Evolutionary conservation across 2,797 vertebrate genomes (phyloP), one percentile per base, ranked within the genome.

Genomic region (Chaetodon trifasciatus): DNA sequence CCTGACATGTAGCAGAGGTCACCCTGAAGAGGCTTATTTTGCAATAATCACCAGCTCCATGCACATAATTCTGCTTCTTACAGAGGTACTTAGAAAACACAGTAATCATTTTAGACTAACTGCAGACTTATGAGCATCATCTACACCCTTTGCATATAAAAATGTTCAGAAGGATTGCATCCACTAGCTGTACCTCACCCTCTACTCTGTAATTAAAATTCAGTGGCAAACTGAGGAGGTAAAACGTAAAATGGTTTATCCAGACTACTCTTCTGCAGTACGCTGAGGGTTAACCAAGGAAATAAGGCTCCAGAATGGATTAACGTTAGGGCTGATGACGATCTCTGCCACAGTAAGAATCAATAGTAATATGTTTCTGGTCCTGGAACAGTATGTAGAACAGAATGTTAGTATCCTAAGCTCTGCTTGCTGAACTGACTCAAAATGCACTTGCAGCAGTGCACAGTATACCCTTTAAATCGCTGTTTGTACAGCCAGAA

Each of bases 11-110:
- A 11, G 67, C 62, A 62, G 69, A 86, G 75, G 79, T 84, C 83
- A 84, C 81, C 64, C 75, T 44, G 76, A 85, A 72, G 35, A 81
- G 47, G 57, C 24, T 79, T 56, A 37, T 74, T 83, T 58, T 71
- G 21, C 40, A 70, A 65, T 66, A 75, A 79, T 71, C 52, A 62
- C 47, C 50, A 66, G 44, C 60, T 63, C 28, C 28, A 2, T 75
- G 64, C 56, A n/a, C 24, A 65, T 56, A 53, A 70, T 50, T 68
- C 44, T 62, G 37, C 69, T 67, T 79, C 64, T 79, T 53, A 68
- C 50, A 61, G 63, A 70, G 56, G 40, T 32, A 8, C 60, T 58
- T 37, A 23, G 52, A 7, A 69, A 65, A 76, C 23, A 68, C 37
- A 61, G 55, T 57, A 58, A 71, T 79, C 4, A 72, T 73, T 76